Conservation (phyloP, 2,888 invertebrate species). For the Hydrotaea diabolus region DNA sequence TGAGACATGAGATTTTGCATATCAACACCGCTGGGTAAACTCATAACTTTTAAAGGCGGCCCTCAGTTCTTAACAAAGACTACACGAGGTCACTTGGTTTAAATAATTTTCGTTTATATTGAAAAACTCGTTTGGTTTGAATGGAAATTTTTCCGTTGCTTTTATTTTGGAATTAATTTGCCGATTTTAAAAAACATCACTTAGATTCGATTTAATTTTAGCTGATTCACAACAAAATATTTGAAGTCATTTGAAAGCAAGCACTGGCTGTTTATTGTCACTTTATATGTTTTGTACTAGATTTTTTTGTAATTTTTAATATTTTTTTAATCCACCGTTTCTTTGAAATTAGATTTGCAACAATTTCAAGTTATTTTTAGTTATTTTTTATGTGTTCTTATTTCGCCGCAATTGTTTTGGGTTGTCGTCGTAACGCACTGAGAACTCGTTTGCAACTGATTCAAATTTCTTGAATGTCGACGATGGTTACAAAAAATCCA, state of each 20-base stretch:
- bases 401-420: conserved; percentile 58
- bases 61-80: conserved; percentile 13
- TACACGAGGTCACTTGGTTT: conserved; percentile 24
- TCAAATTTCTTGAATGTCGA: conserved; percentile 74
- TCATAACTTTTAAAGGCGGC: conserved; percentile 83
- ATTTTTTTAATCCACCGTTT: conserved; percentile 12
- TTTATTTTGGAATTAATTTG: conserved; percentile 8
- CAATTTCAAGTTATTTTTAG: conserved; percentile 16
- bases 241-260: too few species aligned
- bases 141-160: not conserved
- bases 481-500: conserved; percentile 62
- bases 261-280: not conserved
- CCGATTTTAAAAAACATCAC: not conserved
- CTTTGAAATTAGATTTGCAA: not conserved
- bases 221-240: not conserved
- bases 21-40: conserved; percentile 91
- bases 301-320: not conserved
- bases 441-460: conserved; percentile 81
- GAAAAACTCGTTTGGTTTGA: not conserved
- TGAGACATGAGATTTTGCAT: conserved; percentile 93
- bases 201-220: not conserved
- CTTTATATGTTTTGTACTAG: not conserved
- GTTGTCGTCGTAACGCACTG: conserved; percentile 78
- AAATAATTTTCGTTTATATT: too few species aligned
- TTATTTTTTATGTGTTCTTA: not conserved